These are phyloP conservation scores for Trichomalopsis sarcophagae DNA, from an alignment of 1,140 invertebrate genomes.

Conservation along the genomic window DNA sequence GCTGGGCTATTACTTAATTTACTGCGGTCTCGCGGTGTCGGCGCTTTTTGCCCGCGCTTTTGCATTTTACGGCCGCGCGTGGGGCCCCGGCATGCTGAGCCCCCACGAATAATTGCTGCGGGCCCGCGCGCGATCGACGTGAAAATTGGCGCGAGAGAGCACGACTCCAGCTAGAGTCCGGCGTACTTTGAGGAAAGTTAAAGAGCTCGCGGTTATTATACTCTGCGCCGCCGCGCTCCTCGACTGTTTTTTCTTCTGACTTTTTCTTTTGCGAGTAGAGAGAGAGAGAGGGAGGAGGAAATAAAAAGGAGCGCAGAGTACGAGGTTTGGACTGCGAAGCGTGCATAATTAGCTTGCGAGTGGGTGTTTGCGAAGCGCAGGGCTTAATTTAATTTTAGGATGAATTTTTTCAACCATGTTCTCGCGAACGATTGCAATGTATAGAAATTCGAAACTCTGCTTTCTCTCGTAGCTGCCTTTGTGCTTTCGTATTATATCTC, in stretches of 20 bases:
- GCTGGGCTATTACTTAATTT: slow-evolving; percentile 61
- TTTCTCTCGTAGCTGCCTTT: neutral
- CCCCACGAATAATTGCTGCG: neutral
- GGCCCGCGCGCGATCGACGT: slow-evolving; percentile 39
- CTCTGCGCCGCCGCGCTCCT: neutral
- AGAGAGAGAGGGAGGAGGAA: neutral
- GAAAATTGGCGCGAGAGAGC: slow-evolving; percentile 53
- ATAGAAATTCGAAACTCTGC: too few species aligned
- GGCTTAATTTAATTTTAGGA: too few species aligned
- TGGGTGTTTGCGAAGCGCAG: neutral
- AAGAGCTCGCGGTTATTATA: neutral
- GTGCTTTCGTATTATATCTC: neutral
- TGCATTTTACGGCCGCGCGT: slow-evolving; percentile 57
- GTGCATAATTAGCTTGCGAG: neutral
- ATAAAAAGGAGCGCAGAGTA: neutral
- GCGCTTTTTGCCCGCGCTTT: slow-evolving; percentile 54
- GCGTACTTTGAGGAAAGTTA: slow-evolving; percentile 2
- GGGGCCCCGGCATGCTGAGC: neutral
- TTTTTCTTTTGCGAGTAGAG: neutral
- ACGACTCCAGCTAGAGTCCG: slow-evolving; percentile 30
- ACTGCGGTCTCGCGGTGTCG: slow-evolving; percentile 58
- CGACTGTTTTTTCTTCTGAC: neutral
- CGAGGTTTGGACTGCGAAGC: too few species aligned
- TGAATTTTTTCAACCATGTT: too few species aligned
- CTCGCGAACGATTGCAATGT: too few species aligned